A percentile compares a stretch with the other conserved stretches of the same genome.
Evolutionary conservation across 2,888 invertebrate species (phyloP).

Genomic region (Unio pictorum): DNA sequence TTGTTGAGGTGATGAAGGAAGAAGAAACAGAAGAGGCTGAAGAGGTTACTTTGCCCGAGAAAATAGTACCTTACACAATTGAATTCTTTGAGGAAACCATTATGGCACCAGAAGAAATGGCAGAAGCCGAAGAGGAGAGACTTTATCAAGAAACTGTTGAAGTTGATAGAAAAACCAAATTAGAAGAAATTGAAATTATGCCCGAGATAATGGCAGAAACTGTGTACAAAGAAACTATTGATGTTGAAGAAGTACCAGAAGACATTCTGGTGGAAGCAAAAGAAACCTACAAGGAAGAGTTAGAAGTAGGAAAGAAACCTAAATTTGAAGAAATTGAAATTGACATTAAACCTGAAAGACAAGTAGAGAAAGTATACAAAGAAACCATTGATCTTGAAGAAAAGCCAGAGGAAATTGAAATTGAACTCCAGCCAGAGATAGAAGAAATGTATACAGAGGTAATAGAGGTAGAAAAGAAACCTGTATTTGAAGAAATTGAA

Average conservation of each 20-base stretch:
- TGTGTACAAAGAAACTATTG: slow-evolving; percentile 3
- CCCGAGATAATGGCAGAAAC: slow-evolving; percentile 2
- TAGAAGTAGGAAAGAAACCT: neutral
- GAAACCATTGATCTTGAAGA: too few relatives aligned
- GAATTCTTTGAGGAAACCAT: slow-evolving; percentile 10
- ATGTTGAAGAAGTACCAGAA: slow-evolving; percentile 7
- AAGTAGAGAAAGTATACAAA: slow-evolving; percentile 1
- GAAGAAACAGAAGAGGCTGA: neutral
- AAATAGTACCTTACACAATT: slow-evolving; percentile 2
- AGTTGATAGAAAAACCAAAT: neutral
- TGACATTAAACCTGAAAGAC: slow-evolving; percentile 8
- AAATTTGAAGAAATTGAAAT: neutral
- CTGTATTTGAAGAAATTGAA: neutral
- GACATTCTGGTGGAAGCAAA: slow-evolving; percentile 2
- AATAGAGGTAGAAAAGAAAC: too few relatives aligned
- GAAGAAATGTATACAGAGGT: too few relatives aligned
- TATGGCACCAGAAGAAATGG: slow-evolving; percentile 1
- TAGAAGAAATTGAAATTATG: slow-evolving; percentile 6
- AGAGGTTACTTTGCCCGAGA: slow-evolving; percentile 9
- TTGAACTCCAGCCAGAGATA: too few relatives aligned
- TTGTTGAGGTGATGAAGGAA: slow-evolving; percentile 3
- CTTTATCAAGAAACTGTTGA: slow-evolving; percentile 4
- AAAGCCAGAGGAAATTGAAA: too few relatives aligned
- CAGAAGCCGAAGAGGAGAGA: slow-evolving; percentile 1
- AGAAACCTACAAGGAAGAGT: neutral